These are phyloP conservation scores for Montipora capricornis DNA, from an alignment of 64 coral and sea anemone species.

Conservation along the genomic window DNA sequence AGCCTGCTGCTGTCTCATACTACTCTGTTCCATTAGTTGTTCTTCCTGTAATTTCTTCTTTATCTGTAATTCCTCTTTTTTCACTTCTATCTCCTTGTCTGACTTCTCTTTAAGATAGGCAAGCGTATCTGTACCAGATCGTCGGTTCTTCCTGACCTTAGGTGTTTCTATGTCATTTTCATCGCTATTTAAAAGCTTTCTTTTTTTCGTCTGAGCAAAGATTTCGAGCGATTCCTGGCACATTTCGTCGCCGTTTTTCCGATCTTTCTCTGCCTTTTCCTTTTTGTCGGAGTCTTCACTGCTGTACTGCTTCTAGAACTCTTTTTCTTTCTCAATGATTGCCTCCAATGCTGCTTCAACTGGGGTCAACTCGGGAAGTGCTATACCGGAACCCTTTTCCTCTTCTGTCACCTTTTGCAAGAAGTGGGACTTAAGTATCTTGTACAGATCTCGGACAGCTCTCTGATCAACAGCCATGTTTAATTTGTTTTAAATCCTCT, in stretches of 20 bases:
- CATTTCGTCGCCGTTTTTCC: constrained; percentile 45
- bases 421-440: constrained; percentile 49
- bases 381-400: constrained; percentile 65
- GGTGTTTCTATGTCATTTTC: constrained; percentile 57
- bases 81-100: constrained; percentile 50
- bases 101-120: constrained; percentile 52
- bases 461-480: constrained; percentile 48
- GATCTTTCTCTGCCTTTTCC: constrained; percentile 35
- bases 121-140: constrained; percentile 48
- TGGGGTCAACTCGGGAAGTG: constrained; percentile 41
- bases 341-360: constrained; percentile 68
- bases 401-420: constrained; percentile 42
- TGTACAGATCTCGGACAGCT: constrained; percentile 58
- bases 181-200: constrained; percentile 36
- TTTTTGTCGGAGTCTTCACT: constrained; percentile 37
- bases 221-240: constrained; percentile 47
- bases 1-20: constrained; percentile 26
- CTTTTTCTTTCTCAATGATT: constrained; percentile 63
- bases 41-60: constrained; percentile 55
- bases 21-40: constrained; percentile 28
- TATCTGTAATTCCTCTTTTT: constrained; percentile 52
- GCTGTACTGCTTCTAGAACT: background rate
- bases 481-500: constrained; percentile 38
- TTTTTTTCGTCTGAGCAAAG: constrained; percentile 58
- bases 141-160: constrained; percentile 50